These are phyloP conservation scores for Eueremaeus valkanovi DNA, from an alignment of 2,888 invertebrate species.

Conservation along the genomic window DNA sequence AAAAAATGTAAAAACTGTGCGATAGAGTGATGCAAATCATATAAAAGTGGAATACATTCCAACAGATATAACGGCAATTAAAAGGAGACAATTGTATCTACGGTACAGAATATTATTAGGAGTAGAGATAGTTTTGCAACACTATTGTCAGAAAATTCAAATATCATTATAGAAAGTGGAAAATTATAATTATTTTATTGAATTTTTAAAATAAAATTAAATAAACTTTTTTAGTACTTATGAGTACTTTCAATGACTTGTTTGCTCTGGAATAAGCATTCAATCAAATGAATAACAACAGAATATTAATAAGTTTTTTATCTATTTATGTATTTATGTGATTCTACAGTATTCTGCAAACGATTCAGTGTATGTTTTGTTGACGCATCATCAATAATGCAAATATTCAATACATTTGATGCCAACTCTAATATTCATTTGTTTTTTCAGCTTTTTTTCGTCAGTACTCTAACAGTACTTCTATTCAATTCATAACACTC, in stretches of 20 bases:
- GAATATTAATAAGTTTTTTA: background rate
- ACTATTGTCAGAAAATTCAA: background rate
- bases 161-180: background rate
- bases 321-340: background rate
- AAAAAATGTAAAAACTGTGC: no score
- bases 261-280: background rate
- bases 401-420: constrained; percentile 13
- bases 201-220: background rate
- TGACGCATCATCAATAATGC: constrained; percentile 30
- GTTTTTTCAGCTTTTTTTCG: constrained; percentile 3
- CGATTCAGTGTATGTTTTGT: background rate
- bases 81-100: no score
- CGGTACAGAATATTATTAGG: background rate
- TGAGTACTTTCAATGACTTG: background rate
- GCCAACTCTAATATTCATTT: background rate
- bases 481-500: constrained; percentile 7
- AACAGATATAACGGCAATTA: no score
- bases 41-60: no score
- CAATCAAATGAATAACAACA: background rate
- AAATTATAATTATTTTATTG: no score
- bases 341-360: background rate
- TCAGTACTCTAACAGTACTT: background rate
- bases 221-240: background rate
- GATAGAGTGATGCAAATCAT: no score
- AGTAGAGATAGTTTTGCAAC: background rate